Conservation (phyloP, 2,113 vertebrate species). For the Trematomus loennbergii region DNA sequence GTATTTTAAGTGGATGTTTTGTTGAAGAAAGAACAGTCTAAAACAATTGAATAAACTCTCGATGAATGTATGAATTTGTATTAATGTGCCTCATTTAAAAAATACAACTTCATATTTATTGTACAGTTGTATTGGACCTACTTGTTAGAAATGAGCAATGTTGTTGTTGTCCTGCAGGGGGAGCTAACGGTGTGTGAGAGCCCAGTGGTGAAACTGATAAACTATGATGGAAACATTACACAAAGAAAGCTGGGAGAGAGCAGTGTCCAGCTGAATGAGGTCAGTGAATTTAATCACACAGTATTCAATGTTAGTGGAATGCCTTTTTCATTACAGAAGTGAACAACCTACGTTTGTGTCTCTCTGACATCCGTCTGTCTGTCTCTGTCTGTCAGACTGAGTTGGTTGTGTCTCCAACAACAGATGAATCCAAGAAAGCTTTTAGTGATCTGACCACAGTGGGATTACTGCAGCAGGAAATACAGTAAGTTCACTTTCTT, state of each 20-base stretch:
- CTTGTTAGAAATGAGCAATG: neutral
- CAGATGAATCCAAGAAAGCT: constrained; percentile 77
- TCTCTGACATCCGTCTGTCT: constrained; percentile 9
- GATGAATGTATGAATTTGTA: neutral
- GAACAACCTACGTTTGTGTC: neutral
- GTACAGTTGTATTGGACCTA: neutral
- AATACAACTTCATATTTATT: neutral
- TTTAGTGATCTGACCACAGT: constrained; percentile 81
- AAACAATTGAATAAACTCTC: neutral
- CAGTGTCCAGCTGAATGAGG: constrained; percentile 73
- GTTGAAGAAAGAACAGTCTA: neutral
- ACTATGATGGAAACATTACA: constrained; percentile 82
- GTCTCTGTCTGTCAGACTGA: constrained; percentile 78
- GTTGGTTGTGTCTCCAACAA: constrained; percentile 62
- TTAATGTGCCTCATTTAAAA: neutral
- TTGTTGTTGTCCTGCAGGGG: constrained; percentile 58
- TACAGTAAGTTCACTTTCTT: constrained; percentile 81
- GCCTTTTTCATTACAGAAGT: neutral
- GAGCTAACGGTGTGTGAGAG: constrained; percentile 20
- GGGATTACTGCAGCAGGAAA: constrained; percentile 81
- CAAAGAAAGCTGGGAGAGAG: constrained; percentile 77
- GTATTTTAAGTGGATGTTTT: neutral
- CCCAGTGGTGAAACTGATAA: constrained; percentile 77
- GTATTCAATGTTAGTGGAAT: neutral
- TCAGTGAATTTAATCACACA: constrained; percentile 49